Percentiles rank a stretch among this genome's conserved stretches.
phyloP scores from a whole-genome alignment of 2,797 vertebrate genomes.

The Acrossocheilus fasciatus region DNA sequence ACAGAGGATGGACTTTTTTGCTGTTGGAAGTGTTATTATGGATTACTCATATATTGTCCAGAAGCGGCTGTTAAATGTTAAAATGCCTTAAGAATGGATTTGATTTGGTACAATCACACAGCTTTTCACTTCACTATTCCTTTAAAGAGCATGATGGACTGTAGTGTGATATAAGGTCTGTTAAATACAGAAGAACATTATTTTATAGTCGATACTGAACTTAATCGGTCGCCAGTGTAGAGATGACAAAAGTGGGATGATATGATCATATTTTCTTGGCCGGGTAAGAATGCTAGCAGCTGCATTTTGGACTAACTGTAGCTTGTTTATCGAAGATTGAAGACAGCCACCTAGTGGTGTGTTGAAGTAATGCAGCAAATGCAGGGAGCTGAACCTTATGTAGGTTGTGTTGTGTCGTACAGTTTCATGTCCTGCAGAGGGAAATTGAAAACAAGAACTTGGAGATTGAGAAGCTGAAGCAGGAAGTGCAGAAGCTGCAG shows the following conservation, averaged over 20 bases:
- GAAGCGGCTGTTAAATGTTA: not conserved
- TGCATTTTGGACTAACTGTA: not conserved
- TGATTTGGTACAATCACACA: not conserved
- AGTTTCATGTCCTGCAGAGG: constrained; percentile 87
- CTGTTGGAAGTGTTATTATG: not conserved
- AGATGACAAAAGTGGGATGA: not conserved
- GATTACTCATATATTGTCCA: not conserved
- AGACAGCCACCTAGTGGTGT: not conserved
- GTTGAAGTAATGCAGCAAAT: not conserved
- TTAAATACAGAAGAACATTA: not conserved
- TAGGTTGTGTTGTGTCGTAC: constrained; percentile 51
- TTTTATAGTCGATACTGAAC: not conserved
- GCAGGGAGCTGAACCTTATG: not conserved
- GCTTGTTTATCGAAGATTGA: not conserved
- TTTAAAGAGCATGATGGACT: not conserved
- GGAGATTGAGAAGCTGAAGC: constrained; percentile 81
- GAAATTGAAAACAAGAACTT: constrained; percentile 82
- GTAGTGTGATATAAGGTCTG: not conserved
- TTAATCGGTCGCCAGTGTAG: not conserved
- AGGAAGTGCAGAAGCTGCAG: constrained; percentile 85
- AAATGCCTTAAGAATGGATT: not conserved
- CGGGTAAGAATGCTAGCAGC: not conserved
- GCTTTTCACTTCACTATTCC: not conserved
- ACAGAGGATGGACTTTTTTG: not conserved
- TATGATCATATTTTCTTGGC: not conserved